Base-by-base conservation (phyloP, 37 sponge, comb jelly and placozoan genomes). In the Mnemiopsis leidyi region DNA sequence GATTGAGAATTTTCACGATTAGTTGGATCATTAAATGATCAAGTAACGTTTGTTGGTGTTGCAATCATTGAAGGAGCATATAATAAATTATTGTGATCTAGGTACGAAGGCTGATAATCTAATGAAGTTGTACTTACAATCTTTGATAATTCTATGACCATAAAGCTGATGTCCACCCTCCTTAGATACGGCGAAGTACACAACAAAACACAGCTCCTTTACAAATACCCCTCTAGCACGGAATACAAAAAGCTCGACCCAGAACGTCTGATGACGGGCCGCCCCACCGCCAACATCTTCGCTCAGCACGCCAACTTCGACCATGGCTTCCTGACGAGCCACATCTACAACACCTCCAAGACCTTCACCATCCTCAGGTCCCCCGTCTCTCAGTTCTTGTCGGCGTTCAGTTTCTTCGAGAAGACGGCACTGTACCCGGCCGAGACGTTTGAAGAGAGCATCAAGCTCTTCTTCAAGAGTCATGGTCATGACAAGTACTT, bases 341-440 rank as follows among this genome's bases (percentile, higher is more conserved):
- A 71, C 30, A 71, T 71, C 75, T 28, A 28, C 3, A 28, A 28
- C 30, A 71, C 25, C 30, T 28, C 75, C 20, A 71, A 29, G 3
- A 71, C 30, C 5, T 71, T 71, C 23, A 71, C 75, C 75, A 71
- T 71, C 75, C 75, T 71, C 7, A 13, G 75, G 3, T 71, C 75
- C 25, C 75, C 75, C 3, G 75, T 71, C 3, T 71, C 75, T 5
- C 75, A 71, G 75, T 71, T 71, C 30, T 5, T 71, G 3, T 71
- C 75, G 20, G 75, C 75, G 30, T 71, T 29, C 75, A 71, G 75
- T 24, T 71, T 71, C 75, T 71, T 71, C 75, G 30, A 71, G 25
- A 71, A 71, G 30, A 71, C 75, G n/a, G 3, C 3, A 24, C 75
- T 29, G 30, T 71, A 71, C 23, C 75, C 75, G 3, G 75, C 75